Base-by-base conservation (phyloP, 2,113 vertebrate genomes). In the Gorsachius goisagi region DNA sequence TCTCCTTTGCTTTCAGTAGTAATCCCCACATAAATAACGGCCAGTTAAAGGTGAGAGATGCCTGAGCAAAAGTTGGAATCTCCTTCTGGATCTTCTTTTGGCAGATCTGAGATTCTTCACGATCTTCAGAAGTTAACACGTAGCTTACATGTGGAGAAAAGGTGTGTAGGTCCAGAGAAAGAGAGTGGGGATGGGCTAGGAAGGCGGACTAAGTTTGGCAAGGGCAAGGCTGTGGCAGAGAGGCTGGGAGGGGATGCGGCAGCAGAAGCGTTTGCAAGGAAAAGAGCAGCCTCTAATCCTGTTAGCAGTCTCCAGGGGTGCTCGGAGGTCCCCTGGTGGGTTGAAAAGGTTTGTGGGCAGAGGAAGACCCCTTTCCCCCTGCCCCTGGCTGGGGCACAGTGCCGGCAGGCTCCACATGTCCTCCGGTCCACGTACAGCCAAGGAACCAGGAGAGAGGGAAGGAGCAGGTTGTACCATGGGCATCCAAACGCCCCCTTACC, bases 381-480 rank as follows among this genome's bases (percentile, higher is more conserved):
- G 35, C 59, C 33, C 59, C 15, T 3, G 49, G 27, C 35, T 53
- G 49, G 47, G 85, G 33, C 0, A 1, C 9, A 3, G 35, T 23
- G 30, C 67, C 3, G 5, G 27, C 52, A 83, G 16, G 20, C 5
- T 44, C 28, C 15, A 1, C 2, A 1, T 37, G 39, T 77, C 41
- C 47, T 60, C 55, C 15, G 37, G 37, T 21, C 41, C 55, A n/a
- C 0, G 0, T 6, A 32, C 22, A 75, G 64, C 32, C 44, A 50
- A 62, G 45, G 50, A 85, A 21, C 17, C 4, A 6, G 11, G 41
- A 47, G 52, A 74, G 20, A 89, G 23, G 41, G 26, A 63, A 47
- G 33, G 35, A 90, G 30, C 15, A 39, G 21, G 35, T 44, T 71
- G 33, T 44, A 63, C 55, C 28, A 33, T 12, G 14, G 39, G 9